Evolutionary conservation across 2,113 vertebrate genomes (phyloP), one percentile per base, ranked within the genome.

Genomic region (Takifugu bimaculatus): DNA sequence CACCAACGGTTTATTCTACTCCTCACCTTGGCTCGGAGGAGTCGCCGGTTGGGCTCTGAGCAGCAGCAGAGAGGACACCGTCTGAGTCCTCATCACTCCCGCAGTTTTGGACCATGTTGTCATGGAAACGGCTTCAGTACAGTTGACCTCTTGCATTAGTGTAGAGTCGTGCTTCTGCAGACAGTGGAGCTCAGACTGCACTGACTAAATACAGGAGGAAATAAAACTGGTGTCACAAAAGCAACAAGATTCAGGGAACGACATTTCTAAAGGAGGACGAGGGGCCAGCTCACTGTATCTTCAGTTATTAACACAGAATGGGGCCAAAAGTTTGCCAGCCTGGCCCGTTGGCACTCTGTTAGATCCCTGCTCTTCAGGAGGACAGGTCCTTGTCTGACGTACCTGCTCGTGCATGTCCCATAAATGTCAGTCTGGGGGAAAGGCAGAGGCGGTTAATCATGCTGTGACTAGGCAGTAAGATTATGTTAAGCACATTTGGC

Each of bases 321-420:
- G 65, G 91, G 69, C 67, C 84, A 92, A 58, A 92, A 81, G 29
- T 72, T 72, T 29, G 49, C 81, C 61, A 90, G 87, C 27, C 84
- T 82, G 4, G 85, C 82, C 43, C 83, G 81, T 2, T 91, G 91
- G 66, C 94, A 94, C 59, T 80, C 82, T 5, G 81, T 89, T 39
- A 95, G 73, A 63, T 92, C 89, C 74, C 83, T 89, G 32, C 67
- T 92, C 88, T 96, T 94, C 42, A 88, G 51, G 59, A 93, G 65
- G 2, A 79, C 0, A 35, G 65, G 13, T 5, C 93, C 93, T 58
- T 69, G 88, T 29, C 7, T 65, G 75, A 90, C 84, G 44, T 97
- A 96, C 1, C 6, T 87, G 65, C 91, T 94, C 29, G 70, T 87
- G 48, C 94, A 94, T 9, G 78, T 86, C 61, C 93, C 94, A 13